Evolutionary conservation across 2,113 vertebrate genomes (phyloP).

Genomic region (Eptesicus fuscus): DNA sequence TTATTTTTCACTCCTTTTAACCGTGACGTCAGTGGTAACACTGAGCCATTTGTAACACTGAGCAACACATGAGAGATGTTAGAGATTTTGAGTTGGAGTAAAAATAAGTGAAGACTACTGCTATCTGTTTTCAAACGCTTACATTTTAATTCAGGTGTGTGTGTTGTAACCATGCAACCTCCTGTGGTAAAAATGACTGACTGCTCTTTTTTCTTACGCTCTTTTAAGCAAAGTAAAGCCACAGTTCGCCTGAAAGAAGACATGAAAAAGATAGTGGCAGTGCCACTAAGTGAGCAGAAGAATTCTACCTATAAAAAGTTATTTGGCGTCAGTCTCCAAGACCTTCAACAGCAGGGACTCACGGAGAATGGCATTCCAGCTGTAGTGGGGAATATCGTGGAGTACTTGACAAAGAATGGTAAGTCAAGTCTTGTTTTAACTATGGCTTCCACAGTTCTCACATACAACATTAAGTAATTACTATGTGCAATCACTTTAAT

Average conservation of each 20-base stretch:
- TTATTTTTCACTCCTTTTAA: background rate
- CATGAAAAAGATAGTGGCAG: constrained; percentile 89
- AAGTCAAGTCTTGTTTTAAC: background rate
- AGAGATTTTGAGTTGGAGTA: background rate
- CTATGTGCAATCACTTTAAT: background rate
- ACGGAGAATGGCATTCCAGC: constrained; percentile 17
- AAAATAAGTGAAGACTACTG: background rate
- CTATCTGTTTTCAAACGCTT: background rate
- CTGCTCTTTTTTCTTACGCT: constrained; percentile 76
- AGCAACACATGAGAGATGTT: background rate
- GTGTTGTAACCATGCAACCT: constrained; percentile 28
- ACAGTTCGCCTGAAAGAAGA: constrained; percentile 90
- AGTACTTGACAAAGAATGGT: constrained; percentile 51
- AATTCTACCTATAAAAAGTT: background rate
- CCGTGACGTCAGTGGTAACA: background rate
- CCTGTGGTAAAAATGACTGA: constrained; percentile 73
- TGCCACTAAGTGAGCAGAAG: constrained; percentile 82
- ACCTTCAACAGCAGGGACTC: constrained; percentile 46
- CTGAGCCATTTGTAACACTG: background rate
- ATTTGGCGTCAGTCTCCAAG: constrained; percentile 55
- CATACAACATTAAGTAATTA: background rate
- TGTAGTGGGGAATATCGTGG: background rate
- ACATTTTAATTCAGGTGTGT: background rate
- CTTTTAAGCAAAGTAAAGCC: constrained; percentile 89
- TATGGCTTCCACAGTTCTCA: background rate